Percentiles rank a stretch among this genome's conserved stretches.
phyloP scores from a whole-genome alignment of 2,797 vertebrate species.

The Cercopithecus mitis region DNA sequence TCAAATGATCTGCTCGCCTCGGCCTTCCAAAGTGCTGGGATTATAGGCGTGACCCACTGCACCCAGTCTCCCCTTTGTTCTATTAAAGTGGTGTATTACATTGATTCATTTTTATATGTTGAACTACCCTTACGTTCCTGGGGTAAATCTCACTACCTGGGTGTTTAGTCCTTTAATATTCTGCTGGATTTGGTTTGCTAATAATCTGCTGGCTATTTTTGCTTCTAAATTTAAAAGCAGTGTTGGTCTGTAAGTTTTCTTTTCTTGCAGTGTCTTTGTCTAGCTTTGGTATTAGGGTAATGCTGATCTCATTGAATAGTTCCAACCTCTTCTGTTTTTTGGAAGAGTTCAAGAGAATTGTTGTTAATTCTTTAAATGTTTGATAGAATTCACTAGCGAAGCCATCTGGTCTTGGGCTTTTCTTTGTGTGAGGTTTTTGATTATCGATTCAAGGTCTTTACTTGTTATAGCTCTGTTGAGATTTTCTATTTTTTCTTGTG shows the following conservation, averaged over 20 bases:
- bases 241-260: background rate
- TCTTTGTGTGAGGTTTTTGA: background rate
- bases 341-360: background rate
- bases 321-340: background rate
- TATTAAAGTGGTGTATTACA: background rate
- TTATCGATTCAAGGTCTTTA: conserved; percentile 2
- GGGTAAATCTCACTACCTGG: background rate
- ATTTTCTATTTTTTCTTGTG: conserved; percentile 22
- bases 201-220: conserved; percentile 12
- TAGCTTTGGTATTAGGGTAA: background rate
- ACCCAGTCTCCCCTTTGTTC: background rate
- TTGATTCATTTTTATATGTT: background rate
- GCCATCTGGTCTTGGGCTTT: background rate
- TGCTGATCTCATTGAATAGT: background rate
- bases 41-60: too few species aligned
- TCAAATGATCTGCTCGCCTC: too few species aligned
- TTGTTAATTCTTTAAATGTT: conserved; percentile 28
- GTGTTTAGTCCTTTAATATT: background rate
- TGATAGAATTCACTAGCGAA: background rate
- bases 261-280: background rate
- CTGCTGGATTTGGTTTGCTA: conserved; percentile 5
- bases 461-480: background rate
- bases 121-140: background rate
- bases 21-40: too few species aligned
- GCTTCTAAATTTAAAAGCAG: background rate